Conservation (phyloP, 2,888 invertebrate genomes). For the Diarsia brunnea region DNA sequence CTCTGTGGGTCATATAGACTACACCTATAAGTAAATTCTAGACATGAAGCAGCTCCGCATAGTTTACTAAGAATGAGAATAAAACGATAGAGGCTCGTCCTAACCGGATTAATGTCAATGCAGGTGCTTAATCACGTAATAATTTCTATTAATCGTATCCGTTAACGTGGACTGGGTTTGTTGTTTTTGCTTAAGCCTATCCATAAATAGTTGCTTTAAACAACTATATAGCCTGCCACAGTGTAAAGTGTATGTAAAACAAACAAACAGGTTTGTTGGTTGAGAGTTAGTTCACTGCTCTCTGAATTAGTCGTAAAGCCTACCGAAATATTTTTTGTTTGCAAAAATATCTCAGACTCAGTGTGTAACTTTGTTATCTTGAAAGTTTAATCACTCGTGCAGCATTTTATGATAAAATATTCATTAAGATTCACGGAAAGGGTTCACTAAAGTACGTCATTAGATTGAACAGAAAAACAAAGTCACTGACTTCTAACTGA, state of each 20-base stretch:
- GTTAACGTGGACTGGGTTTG: not conserved
- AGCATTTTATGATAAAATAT: slow-evolving; percentile 16
- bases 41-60: slow-evolving; percentile 7
- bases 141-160: not conserved
- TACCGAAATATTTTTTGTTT: not conserved
- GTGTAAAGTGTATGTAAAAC: not conserved
- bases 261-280: not conserved
- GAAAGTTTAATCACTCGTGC: slow-evolving; percentile 1
- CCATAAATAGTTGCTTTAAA: not conserved
- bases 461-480: slow-evolving; percentile 19
- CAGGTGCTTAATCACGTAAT: slow-evolving; percentile 10
- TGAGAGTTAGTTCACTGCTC: slow-evolving; percentile 4
- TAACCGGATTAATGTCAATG: not conserved
- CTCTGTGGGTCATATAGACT: slow-evolving; percentile 2
- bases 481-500: slow-evolving; percentile 13
- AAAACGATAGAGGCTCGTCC: not conserved
- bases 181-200: not conserved
- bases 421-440: not conserved
- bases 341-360: not conserved
- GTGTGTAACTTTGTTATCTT: not conserved
- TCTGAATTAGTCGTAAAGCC: slow-evolving; percentile 1
- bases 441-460: slow-evolving; percentile 10
- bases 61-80: slow-evolving; percentile 21
- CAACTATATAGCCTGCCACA: not conserved
- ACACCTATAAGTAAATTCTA: slow-evolving; percentile 15